Conservation (phyloP, 2,888 invertebrate genomes). For the Coelopa pilipes region DNA sequence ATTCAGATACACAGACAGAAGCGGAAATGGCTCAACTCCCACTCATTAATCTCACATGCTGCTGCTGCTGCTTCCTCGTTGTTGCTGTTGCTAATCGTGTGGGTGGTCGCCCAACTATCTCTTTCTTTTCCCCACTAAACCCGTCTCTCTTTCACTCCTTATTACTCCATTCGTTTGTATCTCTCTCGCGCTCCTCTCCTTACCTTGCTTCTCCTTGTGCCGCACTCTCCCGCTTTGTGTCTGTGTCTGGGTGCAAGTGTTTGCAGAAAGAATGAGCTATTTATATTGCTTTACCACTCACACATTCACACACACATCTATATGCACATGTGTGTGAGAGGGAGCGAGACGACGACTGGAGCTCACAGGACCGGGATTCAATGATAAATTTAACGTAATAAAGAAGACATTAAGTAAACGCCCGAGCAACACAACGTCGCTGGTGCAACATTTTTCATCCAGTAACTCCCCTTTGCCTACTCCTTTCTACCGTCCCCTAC, state of each 20-base stretch:
- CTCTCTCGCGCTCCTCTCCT: neutral
- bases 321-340: neutral
- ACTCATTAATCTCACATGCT: constrained; percentile 23
- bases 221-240: neutral
- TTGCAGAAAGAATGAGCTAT: constrained; percentile 23
- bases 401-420: constrained; percentile 29
- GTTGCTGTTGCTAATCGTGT: neutral
- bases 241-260: neutral
- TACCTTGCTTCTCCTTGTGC: neutral
- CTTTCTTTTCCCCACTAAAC: no score
- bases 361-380: constrained; percentile 5
- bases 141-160: neutral
- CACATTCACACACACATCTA: neutral
- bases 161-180: neutral
- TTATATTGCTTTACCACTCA: constrained; percentile 19
- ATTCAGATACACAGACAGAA: neutral
- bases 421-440: neutral
- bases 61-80: constrained; percentile 4
- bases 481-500: no score
- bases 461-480: no score
- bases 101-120: neutral
- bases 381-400: constrained; percentile 28
- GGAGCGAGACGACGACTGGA: neutral
- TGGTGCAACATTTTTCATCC: no score
- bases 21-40: constrained; percentile 3